Evolutionary conservation across 1,140 invertebrate genomes (phyloP), one percentile per base, ranked within the genome.

Genomic region (Meloidogyne floridensis): DNA sequence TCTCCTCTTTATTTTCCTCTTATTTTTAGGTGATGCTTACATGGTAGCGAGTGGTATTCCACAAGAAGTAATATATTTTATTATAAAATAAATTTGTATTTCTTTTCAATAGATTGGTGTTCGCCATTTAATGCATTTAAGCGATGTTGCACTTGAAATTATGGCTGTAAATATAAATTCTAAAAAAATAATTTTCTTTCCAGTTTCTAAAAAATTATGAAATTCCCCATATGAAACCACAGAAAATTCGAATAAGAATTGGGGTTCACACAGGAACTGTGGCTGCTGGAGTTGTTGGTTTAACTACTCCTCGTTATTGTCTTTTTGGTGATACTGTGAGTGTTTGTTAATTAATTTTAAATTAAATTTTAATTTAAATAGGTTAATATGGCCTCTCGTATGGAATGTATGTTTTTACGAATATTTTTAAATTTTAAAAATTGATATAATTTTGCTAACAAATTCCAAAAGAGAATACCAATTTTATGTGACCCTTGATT

Each of bases 301-400:
- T 89, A 43, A 90, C 86, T 15, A 89, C 90, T 82, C 91, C 90
- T 2, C 75, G 90, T 81, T 88, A 85, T 76, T 87, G 82, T 86
- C 82, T 91, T 10, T 96, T 96, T 87, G 95, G 95, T 0, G 96
- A 98, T 90, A 97, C 96, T 0, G 96, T 97, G 0, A 96, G 42
- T 20, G 10, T 47, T 65, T 43, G 6, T 20, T 32, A 32, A 1
- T 32, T 13, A 4, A 56, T 56, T 43, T 13, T 9, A 71, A 10
- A 3, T 20, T 15, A 81, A 20, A 5, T 54, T 32, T 5, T 43
- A 32, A 2, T 42, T 15, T 82, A 13, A 7, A 43, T n/a, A 85
- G 72, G 54, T 83, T 15, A 83, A 80, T 54, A 84, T 53, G 53
- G 80, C 84, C 9, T 84, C 56, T 47, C 43, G 96, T 78, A 97